Evolutionary conservation across 2,113 vertebrate genomes (phyloP).

Genomic region (Varanus salvator): DNA sequence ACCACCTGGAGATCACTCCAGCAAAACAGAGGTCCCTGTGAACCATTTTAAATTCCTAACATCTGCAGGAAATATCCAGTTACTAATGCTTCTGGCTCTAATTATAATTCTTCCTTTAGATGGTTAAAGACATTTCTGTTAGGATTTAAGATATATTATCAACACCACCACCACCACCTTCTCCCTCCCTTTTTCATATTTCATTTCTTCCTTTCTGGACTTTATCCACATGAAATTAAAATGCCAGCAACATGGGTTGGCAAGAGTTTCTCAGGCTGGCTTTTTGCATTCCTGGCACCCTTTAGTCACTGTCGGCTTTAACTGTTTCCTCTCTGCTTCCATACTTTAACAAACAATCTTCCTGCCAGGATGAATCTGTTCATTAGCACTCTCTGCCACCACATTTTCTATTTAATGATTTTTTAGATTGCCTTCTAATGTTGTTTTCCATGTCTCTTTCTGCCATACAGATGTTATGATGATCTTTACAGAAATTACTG

Average conservation of each 20-base stretch:
- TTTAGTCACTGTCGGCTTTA: neutral
- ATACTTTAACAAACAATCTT: neutral
- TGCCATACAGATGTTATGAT: neutral
- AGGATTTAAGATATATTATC: neutral
- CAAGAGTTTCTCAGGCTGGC: neutral
- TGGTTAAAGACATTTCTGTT: neutral
- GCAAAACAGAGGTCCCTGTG: neutral
- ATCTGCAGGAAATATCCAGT: slow-evolving; percentile 36
- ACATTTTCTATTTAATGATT: neutral
- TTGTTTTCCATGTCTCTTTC: neutral
- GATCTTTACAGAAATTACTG: neutral
- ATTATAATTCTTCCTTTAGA: neutral
- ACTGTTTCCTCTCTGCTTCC: neutral
- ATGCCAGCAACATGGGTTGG: slow-evolving; percentile 2
- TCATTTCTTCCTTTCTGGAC: slow-evolving; percentile 8
- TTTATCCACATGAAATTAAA: neutral
- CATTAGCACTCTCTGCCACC: neutral
- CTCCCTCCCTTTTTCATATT: neutral
- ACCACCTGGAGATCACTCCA: slow-evolving; percentile 2
- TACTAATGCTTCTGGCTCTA: slow-evolving; percentile 10
- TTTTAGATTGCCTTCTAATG: neutral
- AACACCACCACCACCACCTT: neutral
- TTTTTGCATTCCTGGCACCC: slow-evolving; percentile 20
- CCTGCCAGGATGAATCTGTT: neutral
- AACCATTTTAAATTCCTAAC: slow-evolving; percentile 1